phyloP scores from a whole-genome alignment of 2,113 vertebrate genomes.

The Thamnophis sirtalis region DNA sequence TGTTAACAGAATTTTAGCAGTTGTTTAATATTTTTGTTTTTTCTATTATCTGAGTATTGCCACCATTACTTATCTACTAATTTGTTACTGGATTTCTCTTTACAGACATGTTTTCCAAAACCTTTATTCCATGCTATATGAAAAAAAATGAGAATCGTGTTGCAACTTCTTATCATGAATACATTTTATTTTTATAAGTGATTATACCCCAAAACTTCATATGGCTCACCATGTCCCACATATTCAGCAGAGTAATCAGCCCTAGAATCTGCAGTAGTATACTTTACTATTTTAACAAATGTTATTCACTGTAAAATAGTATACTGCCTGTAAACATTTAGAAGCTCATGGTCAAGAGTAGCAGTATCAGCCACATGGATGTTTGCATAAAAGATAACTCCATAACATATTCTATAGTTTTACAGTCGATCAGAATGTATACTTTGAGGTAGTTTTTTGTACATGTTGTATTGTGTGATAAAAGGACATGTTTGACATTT shows the following conservation, averaged over 20 bases:
- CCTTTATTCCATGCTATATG: neutral
- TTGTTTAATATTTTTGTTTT: neutral
- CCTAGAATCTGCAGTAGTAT: neutral
- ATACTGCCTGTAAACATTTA: neutral
- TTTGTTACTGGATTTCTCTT: neutral
- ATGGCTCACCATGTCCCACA: neutral
- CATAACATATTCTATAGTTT: neutral
- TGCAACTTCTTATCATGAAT: neutral
- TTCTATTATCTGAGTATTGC: neutral
- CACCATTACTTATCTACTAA: neutral
- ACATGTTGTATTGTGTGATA: neutral
- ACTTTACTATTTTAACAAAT: neutral
- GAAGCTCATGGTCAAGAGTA: neutral
- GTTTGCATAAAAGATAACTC: neutral
- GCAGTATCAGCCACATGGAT: neutral
- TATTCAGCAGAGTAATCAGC: neutral
- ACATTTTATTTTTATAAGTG: neutral
- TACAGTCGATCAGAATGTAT: neutral
- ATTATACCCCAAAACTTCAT: neutral
- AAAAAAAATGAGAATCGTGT: neutral
- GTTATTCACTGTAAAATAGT: neutral
- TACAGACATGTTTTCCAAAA: neutral
- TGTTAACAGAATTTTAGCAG: neutral
- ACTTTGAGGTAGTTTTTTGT: neutral
- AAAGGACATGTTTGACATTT: neutral